Base-by-base conservation (phyloP, 2,113 vertebrate species). In the Lepus europaeus region DNA sequence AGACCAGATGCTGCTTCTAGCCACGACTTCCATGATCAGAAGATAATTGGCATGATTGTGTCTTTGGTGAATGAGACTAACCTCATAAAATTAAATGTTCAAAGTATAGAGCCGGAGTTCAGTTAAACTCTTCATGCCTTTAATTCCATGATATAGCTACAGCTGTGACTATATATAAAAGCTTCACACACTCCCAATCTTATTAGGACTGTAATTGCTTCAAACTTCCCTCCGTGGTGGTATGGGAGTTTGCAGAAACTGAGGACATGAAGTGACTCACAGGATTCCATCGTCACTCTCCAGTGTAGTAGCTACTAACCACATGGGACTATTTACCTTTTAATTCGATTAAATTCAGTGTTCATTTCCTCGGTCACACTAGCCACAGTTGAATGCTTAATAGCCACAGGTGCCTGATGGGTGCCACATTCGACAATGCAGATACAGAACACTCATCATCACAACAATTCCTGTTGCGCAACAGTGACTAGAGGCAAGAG, bases 81-180 rank as follows among this genome's bases (percentile, higher is more conserved):
- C 12, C 45, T 96, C 77, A 63, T 39, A 91, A 94, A 94, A 73
- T 82, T 84, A 72, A 78, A 84, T 70, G 29, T 56, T 84, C 53
- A 69, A 20, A 20, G 23, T 73, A 16, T 61, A 88, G 96, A 90
- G 49, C 39, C 56, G 93, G n/a, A 27, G 29, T 94, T 59, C 10
- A 68, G 9, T 33, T 63, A 63, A 89, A 45, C 22, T 82, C 5
- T 10, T 69, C 33, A 79, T 83, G 22, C 66, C 29, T 93, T 85
- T 64, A 77, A 86, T 76, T 53, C 9, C 59, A 17, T 31, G 7
- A 29, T 29, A 25, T 27, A 78, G 4, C 31, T 69, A 63, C 31
- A 91, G 49, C 77, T 87, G 14, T 79, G 39, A 64, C n/a, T 29
- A 27, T 5, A 51, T 29, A 5, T 49, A 79, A 92, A 66, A 74